Conservation (phyloP, 2,113 vertebrate species). For the Labrus mixtus region DNA sequence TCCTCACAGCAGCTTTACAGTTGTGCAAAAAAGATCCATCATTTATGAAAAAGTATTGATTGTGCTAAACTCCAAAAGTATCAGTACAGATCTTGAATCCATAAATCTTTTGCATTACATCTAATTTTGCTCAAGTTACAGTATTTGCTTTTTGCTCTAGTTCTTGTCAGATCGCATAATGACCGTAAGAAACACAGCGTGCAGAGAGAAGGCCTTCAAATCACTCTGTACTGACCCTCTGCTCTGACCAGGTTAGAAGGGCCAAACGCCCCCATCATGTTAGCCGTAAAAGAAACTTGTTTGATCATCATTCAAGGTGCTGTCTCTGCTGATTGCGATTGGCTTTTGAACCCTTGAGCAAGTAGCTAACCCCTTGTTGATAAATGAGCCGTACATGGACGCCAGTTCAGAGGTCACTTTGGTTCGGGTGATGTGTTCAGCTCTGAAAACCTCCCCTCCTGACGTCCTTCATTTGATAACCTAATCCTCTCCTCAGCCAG, state of each 20-base stretch:
- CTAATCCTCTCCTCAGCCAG: constrained; percentile 11
- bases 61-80: no score
- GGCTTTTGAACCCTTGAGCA: constrained; percentile 37
- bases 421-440: constrained; percentile 15
- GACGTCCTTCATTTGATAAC: constrained; percentile 23
- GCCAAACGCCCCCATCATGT: background rate
- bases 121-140: background rate
- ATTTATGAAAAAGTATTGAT: no score
- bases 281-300: background rate
- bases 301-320: background rate
- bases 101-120: background rate
- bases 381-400: constrained; percentile 21
- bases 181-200: constrained; percentile 2
- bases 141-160: constrained; percentile 8
- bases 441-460: background rate
- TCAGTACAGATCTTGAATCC: no score
- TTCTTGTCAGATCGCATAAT: background rate
- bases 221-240: background rate
- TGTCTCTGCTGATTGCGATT: constrained; percentile 17
- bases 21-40: no score
- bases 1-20: no score
- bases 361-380: constrained; percentile 31
- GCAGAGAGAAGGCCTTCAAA: constrained; percentile 2
- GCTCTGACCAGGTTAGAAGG: background rate
- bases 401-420: constrained; percentile 36